A percentile compares a stretch with the other conserved stretches of the same genome.
Evolutionary conservation across 2,113 vertebrate species (phyloP).

Genomic region (Albula goreensis): DNA sequence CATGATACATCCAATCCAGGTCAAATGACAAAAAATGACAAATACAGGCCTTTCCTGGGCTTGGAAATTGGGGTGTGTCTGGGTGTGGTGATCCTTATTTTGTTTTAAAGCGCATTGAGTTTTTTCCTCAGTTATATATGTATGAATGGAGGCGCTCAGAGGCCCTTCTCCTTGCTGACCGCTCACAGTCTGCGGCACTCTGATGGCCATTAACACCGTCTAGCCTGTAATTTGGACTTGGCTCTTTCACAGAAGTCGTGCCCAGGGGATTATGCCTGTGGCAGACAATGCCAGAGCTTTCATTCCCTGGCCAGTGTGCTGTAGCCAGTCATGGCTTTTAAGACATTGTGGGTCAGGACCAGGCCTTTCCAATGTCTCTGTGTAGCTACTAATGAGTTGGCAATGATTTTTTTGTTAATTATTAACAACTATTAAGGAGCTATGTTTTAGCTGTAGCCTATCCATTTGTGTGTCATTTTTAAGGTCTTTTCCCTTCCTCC

Average conservation of each 20-base stretch:
- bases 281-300: background rate
- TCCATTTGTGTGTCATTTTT: background rate
- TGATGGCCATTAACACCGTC: background rate
- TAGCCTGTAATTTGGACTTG: background rate
- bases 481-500: background rate
- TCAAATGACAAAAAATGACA: background rate
- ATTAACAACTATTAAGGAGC: background rate
- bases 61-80: no score
- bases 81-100: no score
- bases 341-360: background rate
- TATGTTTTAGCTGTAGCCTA: background rate
- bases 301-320: background rate
- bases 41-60: background rate
- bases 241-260: background rate
- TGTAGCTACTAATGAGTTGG: background rate
- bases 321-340: background rate
- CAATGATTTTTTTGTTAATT: background rate
- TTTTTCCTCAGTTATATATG: no score
- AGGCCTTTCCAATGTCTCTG: background rate
- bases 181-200: background rate
- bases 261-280: background rate
- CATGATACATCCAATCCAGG: no score
- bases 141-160: no score
- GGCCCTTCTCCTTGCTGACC: background rate
- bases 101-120: no score